Evolutionary conservation across 2,888 invertebrate genomes (phyloP), one percentile per base, ranked within the genome.

Genomic region (Lasius platythorax): DNA sequence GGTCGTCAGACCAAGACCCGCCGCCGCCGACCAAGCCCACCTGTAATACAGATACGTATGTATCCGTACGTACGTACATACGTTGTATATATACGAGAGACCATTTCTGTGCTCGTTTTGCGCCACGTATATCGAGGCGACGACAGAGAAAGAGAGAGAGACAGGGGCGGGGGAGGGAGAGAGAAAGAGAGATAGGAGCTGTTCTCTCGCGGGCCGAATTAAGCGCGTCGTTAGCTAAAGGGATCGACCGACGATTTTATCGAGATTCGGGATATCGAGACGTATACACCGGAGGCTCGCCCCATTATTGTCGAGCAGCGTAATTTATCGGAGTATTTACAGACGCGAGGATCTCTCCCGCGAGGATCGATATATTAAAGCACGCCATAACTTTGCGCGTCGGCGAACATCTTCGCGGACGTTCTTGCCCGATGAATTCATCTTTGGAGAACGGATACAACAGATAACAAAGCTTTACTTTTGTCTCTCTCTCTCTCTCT

Each of bases 11-110:
- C 79, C 72, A 67, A 76, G 76, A 76, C 50, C 28, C 64, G 73
- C 64, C 63, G 40, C 64, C 74, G 86, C 76, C 67, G 86, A 88
- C 89, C 90, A 90, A 90, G 88, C 89, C 90, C 89, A 82, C 85
- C 79, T 85, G 82, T 90, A 89, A 90, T 88, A 88, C 88, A 82
- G 28, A 67, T 75, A 75, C 67, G 68, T 50, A 11, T 81, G 83
- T 89, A 70, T 79, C 58, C 23, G 56, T 72, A 61, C 43, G 43
- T 66, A 53, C 50, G n/a, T 75, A 64, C 46, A 50, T 70, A 61
- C 37, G 12, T 46, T 46, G 58, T 63, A 33, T 72, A 72, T 79
- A 37, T 40, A 33, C 58, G 23, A 73, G 70, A 43, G 70, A 70
- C 28, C 58, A 79, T 81, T 81, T 72, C 46, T 73, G 33, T 63